Conservation (phyloP, 1,140 invertebrate genomes). For the Liolophura sinensis region DNA sequence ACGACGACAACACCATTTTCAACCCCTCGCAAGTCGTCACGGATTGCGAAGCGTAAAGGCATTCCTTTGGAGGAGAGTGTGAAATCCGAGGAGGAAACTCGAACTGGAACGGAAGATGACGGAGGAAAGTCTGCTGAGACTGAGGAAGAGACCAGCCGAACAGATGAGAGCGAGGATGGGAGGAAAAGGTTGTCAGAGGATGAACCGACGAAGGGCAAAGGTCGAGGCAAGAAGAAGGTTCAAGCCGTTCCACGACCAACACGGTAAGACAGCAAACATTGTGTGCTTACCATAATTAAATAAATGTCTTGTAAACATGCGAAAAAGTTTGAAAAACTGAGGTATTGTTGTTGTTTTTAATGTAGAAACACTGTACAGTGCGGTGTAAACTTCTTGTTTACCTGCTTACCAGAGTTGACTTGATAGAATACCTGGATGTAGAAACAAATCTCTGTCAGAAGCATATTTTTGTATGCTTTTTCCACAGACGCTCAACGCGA, state of each 20-base stretch:
- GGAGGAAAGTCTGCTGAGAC: too few species aligned
- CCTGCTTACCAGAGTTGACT: not conserved
- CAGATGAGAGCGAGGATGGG: conserved; percentile 12
- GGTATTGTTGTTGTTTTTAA: not conserved
- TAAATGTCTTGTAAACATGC: too few species aligned
- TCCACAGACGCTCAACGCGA: conserved; percentile 34
- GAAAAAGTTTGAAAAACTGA: too few species aligned
- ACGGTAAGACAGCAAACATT: not conserved
- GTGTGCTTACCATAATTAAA: too few species aligned
- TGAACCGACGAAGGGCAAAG: not conserved
- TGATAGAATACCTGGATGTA: not conserved
- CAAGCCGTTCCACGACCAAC: too few species aligned
- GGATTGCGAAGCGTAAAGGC: conserved; percentile 21
- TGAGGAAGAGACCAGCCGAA: too few species aligned
- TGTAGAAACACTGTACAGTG: not conserved
- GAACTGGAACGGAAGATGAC: too few species aligned
- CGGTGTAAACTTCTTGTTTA: not conserved
- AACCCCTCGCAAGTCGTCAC: conserved; percentile 22
- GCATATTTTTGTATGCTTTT: not conserved
- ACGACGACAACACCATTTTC: conserved; percentile 3
- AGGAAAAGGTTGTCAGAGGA: conserved; percentile 14
- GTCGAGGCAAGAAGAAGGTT: not conserved
- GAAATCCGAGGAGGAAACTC: too few species aligned
- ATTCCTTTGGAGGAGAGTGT: not conserved
- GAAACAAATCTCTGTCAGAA: not conserved